Conservation (phyloP, 2,888 invertebrate genomes). For the Drosophila multiciliata region DNA sequence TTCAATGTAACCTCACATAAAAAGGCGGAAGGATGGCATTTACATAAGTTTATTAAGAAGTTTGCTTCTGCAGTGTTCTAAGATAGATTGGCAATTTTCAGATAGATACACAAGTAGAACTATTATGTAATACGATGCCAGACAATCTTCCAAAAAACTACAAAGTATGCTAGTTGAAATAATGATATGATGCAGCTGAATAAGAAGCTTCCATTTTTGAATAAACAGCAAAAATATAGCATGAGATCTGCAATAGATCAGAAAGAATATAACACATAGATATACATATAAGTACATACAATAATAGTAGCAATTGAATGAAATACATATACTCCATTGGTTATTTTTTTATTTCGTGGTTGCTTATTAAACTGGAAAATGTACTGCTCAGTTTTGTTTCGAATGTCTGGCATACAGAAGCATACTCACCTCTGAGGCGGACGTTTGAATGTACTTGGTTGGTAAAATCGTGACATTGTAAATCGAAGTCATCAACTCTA, state of each 20-base stretch:
- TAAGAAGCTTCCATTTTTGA: slow-evolving; percentile 39
- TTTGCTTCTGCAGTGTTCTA: neutral
- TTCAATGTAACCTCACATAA: neutral
- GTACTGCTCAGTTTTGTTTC: slow-evolving; percentile 4
- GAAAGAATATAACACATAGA: slow-evolving; percentile 33
- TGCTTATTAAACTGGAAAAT: neutral
- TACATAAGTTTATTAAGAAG: neutral
- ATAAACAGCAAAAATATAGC: slow-evolving; percentile 64
- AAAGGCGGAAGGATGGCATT: neutral
- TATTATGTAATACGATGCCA: slow-evolving; percentile 12
- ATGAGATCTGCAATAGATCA: slow-evolving; percentile 73
- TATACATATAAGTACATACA: slow-evolving; percentile 7
- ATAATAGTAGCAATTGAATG: neutral
- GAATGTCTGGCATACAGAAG: slow-evolving; percentile 7
- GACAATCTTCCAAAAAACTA: slow-evolving; percentile 14
- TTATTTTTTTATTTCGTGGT: neutral
- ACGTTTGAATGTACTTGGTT: slow-evolving; percentile 13
- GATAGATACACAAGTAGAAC: slow-evolving; percentile 4
- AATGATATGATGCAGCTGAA: slow-evolving; percentile 20
- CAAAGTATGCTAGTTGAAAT: slow-evolving; percentile 3
- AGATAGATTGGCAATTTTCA: slow-evolving; percentile 4
- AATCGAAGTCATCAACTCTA: slow-evolving; percentile 8
- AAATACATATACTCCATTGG: neutral
- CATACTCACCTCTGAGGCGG: slow-evolving; percentile 59
- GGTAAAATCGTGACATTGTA: slow-evolving; percentile 6